Evolutionary conservation across 2,113 vertebrate species (phyloP).

Genomic region (Brienomyrus longianalis): DNA sequence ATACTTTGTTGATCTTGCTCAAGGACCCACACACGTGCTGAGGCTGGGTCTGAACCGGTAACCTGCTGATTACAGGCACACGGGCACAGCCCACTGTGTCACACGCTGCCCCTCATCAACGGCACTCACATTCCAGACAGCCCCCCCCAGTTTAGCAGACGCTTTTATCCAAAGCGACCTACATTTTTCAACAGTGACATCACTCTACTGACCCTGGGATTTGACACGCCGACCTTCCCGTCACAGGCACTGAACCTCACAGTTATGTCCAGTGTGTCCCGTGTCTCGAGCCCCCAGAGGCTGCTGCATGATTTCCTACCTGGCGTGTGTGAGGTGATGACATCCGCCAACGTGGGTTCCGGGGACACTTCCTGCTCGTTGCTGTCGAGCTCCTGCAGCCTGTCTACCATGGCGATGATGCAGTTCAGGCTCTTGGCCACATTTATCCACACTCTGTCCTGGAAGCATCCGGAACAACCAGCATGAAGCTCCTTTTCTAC

Average conservation of each 20-base stretch:
- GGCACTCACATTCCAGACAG: not conserved
- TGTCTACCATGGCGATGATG: slow-evolving; percentile 88
- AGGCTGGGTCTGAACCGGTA: no score
- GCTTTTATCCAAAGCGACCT: not conserved
- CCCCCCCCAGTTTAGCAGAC: not conserved
- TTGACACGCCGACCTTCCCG: not conserved
- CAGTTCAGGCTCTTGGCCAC: slow-evolving; percentile 92
- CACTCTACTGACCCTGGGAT: not conserved
- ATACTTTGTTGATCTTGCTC: no score
- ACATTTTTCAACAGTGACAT: not conserved
- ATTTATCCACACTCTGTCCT: slow-evolving; percentile 93
- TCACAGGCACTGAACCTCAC: not conserved
- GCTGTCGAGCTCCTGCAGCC: slow-evolving; percentile 73
- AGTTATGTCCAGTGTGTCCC: not conserved
- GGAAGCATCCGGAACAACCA: slow-evolving; percentile 53
- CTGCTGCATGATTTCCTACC: slow-evolving; percentile 59
- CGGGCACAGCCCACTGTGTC: no score
- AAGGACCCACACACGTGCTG: no score
- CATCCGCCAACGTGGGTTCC: slow-evolving; percentile 60
- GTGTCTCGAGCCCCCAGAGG: not conserved
- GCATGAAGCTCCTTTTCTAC: slow-evolving; percentile 23
- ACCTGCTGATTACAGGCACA: no score
- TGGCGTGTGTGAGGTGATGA: slow-evolving; percentile 62
- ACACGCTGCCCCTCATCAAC: not conserved
- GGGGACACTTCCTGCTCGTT: slow-evolving; percentile 39